These are phyloP conservation scores for Noctilio leporinus DNA, from an alignment of 2,113 vertebrate genomes.

Conservation along the genomic window DNA sequence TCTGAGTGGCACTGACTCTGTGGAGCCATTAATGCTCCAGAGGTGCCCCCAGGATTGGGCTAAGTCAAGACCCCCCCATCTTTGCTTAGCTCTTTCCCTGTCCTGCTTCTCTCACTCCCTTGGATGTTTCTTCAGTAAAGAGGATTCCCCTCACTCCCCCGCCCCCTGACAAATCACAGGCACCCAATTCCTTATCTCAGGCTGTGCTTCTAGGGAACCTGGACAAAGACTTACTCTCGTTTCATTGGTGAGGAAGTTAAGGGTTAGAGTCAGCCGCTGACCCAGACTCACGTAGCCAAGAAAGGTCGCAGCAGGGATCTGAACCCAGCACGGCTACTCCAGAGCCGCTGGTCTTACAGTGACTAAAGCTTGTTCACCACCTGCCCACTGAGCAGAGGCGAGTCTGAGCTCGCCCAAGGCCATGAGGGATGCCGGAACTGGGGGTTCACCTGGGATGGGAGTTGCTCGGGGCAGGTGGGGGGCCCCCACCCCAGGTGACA, in stretches of 20 bases:
- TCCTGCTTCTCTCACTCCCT: background rate
- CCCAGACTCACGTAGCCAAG: background rate
- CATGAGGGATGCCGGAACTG: background rate
- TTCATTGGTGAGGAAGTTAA: background rate
- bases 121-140: background rate
- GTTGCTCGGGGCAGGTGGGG: background rate
- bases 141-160: too few relatives aligned
- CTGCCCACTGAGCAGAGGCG: background rate
- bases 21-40: background rate
- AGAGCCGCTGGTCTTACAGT: background rate
- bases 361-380: too few relatives aligned
- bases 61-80: background rate
- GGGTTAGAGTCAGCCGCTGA: background rate
- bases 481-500: accelerated
- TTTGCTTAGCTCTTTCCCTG: background rate
- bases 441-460: background rate
- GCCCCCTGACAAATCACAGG: accelerated
- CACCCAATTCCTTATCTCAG: background rate
- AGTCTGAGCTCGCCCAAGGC: background rate
- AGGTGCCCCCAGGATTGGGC: background rate
- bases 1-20: background rate
- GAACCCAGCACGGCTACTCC: background rate
- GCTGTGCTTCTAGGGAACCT: background rate
- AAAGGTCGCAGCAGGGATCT: background rate
- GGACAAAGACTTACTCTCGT: background rate